These are phyloP conservation scores for Umimayanthus chanpuru DNA, from an alignment of 92 coral and sea anemone species.

Conservation along the genomic window DNA sequence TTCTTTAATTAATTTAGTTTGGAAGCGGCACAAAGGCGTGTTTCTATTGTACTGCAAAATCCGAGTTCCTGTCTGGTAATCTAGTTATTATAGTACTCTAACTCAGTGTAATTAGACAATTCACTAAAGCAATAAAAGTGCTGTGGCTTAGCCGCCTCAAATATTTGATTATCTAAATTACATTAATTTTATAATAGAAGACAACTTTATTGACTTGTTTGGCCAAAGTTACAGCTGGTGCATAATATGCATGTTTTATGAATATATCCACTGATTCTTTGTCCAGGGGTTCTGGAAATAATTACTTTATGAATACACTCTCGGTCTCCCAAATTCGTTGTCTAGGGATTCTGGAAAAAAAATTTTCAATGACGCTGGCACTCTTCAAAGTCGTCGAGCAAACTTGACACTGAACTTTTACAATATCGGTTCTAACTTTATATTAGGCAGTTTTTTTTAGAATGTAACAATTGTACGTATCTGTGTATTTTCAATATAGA, in stretches of 20 bases:
- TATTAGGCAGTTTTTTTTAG: no score
- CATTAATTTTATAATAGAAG: slow-evolving; percentile 4
- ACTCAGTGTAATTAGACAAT: background rate
- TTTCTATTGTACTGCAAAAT: slow-evolving; percentile 22
- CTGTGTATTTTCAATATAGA: no score
- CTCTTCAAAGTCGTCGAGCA: no score
- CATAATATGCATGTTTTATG: background rate
- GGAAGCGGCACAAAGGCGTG: slow-evolving; percentile 1
- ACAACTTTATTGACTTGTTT: background rate
- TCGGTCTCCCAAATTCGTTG: background rate
- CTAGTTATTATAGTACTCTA: background rate
- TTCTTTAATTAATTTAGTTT: slow-evolving; percentile 18
- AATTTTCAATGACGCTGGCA: no score
- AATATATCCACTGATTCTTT: no score
- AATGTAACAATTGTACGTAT: no score
- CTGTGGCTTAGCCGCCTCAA: background rate
- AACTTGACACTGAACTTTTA: no score
- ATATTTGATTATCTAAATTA: slow-evolving; percentile 6
- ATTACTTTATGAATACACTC: background rate
- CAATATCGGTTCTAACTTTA: no score
- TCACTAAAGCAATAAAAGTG: background rate
- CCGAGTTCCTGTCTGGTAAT: slow-evolving; percentile 2
- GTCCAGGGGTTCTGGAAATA: no score
- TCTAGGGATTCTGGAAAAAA: background rate
- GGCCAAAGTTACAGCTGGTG: background rate